A percentile compares a stretch with the other conserved stretches of the same genome.
phyloP scores from a whole-genome alignment of 2,113 vertebrate species.

The Clarias macrocephalus region DNA sequence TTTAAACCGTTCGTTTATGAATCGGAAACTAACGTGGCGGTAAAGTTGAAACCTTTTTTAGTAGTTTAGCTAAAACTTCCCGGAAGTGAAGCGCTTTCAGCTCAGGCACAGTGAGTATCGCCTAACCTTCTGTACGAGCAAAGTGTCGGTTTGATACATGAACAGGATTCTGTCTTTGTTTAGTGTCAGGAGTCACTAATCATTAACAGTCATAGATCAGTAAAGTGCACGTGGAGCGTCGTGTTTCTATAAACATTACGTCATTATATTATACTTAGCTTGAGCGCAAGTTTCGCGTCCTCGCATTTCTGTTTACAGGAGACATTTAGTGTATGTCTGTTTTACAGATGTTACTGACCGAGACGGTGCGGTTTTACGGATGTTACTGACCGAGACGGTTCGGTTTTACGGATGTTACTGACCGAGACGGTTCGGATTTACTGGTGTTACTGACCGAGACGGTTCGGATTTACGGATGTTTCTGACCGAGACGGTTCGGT shows the following conservation, averaged over 20 bases:
- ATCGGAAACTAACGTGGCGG: background rate
- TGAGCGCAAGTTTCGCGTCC: background rate
- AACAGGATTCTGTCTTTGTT: background rate
- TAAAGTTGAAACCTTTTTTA: background rate
- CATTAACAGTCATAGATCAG: background rate
- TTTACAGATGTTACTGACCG: background rate
- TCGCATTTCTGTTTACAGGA: background rate
- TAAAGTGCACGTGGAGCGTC: background rate
- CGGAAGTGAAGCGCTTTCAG: constrained; percentile 16
- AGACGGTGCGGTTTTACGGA: too few relatives aligned
- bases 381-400: too few relatives aligned
- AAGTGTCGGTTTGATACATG: background rate
- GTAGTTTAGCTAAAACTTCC: background rate
- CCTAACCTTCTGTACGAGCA: background rate
- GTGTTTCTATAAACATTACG: background rate
- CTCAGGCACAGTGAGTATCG: background rate
- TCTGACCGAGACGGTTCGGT: too few relatives aligned
- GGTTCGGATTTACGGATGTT: too few relatives aligned
- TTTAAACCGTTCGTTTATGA: too few relatives aligned
- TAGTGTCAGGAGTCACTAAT: background rate
- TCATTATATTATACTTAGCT: background rate
- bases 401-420: too few relatives aligned
- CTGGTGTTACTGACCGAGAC: too few relatives aligned
- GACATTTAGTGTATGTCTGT: too few relatives aligned
- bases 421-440: too few relatives aligned